Evolutionary conservation across 2,113 vertebrate genomes (phyloP), one percentile per base, ranked within the genome.

Genomic region (Scomber scombrus): DNA sequence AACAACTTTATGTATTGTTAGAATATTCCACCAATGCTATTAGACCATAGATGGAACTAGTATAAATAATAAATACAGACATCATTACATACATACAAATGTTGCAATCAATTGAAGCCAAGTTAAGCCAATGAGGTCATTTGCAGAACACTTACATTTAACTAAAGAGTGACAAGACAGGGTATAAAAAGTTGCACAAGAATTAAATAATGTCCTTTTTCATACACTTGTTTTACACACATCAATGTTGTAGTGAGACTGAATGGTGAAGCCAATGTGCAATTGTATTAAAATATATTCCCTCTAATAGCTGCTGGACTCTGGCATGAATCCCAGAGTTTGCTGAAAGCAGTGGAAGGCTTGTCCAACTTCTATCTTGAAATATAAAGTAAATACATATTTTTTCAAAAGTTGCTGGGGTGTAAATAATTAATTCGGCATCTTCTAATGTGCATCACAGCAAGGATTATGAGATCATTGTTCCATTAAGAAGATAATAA

Each of bases 401-500:
- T 18, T 18, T 51, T 49, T 65, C 19, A 12, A 1, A 50, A 10
- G 0, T 0, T 66, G 18, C 46, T 67, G 31, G 29, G 29, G 29
- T 70, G 29, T 75, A 34, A 40, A 10, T 72, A 16, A 69, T 80
- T 12, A 21, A 71, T 71, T 57, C 51, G n/a, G 61, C 55, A 75
- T 65, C n/a, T 61, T 51, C 57, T 68, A 11, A 57, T 47, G n/a
- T 65, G 64, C 54, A 71, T 69, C 51, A 65, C 71, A 60, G 50
- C 34, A 26, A 56, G 43, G 31, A 85, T 75, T 66, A 72, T 65
- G 54, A 74, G 54, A 82, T 77, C 52, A 34, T 46, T 62, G 14
- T 47, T 80, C 50, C 63, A 29, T 69, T 43, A 64, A 67, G 15
- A 71, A 72, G 49, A 70, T 86, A 80, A 89, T 66, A 40, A 75